Base-by-base conservation (phyloP, 2,113 vertebrate genomes). In the Oxyura jamaicensis region DNA sequence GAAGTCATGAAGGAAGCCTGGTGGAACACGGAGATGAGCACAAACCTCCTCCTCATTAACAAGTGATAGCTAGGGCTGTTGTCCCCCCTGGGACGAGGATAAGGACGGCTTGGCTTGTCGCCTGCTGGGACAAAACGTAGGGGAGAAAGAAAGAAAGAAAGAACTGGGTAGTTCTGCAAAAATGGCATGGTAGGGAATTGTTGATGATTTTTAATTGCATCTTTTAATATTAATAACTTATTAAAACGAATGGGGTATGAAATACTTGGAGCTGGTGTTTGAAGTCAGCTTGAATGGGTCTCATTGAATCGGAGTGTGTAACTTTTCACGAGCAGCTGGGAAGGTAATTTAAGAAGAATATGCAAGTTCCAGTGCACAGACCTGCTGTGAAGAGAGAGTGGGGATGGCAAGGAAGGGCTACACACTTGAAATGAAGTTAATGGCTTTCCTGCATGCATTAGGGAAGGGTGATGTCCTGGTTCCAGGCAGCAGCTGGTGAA, bases 331-430 rank as follows among this genome's bases (percentile, higher is more conserved):
- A 4, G 15, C 53, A 74, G n/a, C 33, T 78, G 73, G 50, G 68
- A 75, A 62, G 59, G 36, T 19, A 44, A 31, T 53, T 11, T 33
- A 62, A 33, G 23, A 71, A 56, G 55, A 89, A 15, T 7, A 11
- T 0, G 0, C 28, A 10, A 39, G 8, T 63, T 76, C 71, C 75
- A 71, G 13, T 60, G 36, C 76, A 59, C 25, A 48, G 42, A 12
- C 0, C 0, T 33, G 36, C 44, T 3, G 2, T 33, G 60, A 44
- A 65, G 55, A 39, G 26, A 56, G 50, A 82, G 16, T 15, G 36
- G 12, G n/a, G 33, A 56, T 36, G 11, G 25, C 77, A 72, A 91
- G 74, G 72, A 46, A 55, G 44, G 44, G 13, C 31, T 53, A 21
- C 41, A 50, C 52, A 6, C 26, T 3, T 1, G 3, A 81, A 90